Evolutionary conservation across 92 coral and sea anemone species (phyloP).

Genomic region (Muricea muricata): DNA sequence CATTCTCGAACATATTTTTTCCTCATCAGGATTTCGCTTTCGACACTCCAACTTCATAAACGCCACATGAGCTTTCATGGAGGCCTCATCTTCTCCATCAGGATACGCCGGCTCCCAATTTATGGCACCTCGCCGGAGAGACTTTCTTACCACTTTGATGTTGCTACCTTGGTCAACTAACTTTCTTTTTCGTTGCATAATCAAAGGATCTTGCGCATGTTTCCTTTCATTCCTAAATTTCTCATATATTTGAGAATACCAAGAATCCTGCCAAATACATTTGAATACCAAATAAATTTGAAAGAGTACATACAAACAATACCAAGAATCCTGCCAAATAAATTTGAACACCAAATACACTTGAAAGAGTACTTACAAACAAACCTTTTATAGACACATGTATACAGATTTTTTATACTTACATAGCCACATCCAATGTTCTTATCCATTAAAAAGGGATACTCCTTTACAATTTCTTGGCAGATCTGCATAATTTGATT

Average conservation of each 20-base stretch:
- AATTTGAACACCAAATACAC: too few species aligned
- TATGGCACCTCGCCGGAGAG: slow-evolving; percentile 41
- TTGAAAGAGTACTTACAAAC: too few species aligned
- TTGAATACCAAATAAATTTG: too few species aligned
- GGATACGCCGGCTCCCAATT: slow-evolving; percentile 33
- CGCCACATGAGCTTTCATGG: background rate
- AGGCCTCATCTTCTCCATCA: background rate
- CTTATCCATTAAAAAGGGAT: slow-evolving; percentile 67
- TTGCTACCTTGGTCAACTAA: background rate
- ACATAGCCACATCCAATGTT: slow-evolving; percentile 75
- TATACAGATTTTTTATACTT: too few species aligned
- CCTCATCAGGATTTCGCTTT: slow-evolving; percentile 1
- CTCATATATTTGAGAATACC: slow-evolving; percentile 67
- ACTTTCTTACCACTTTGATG: background rate
- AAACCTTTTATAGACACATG: too few species aligned
- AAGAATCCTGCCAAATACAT: slow-evolving; percentile 70
- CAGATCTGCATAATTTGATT: slow-evolving; percentile 64
- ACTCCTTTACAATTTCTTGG: slow-evolving; percentile 47
- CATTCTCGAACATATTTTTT: slow-evolving; percentile 44
- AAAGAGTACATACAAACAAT: background rate
- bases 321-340: background rate
- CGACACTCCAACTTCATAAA: background rate
- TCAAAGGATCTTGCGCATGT: background rate
- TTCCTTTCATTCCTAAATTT: slow-evolving; percentile 46
- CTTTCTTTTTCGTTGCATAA: background rate